Base-by-base conservation (phyloP, 1,140 invertebrate genomes). In the Heliconius melpomene region DNA sequence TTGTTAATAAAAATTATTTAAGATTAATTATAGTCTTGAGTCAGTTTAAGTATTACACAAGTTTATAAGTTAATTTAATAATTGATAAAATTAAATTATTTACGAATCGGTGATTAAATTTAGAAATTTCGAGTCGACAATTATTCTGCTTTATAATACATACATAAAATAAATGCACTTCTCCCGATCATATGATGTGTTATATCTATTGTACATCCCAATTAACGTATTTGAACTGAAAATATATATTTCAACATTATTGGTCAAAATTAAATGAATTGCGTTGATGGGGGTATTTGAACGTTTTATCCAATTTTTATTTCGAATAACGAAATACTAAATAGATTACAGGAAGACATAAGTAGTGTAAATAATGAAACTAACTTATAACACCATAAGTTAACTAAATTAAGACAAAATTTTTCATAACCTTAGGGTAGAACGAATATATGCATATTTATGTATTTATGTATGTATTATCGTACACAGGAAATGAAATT, bases 1-100 rank as follows among this genome's bases (percentile, higher is more conserved):
- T 90, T 89, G 38, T 75, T 46, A 76, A 84, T 74, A 1, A 46
- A 57, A 78, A 60, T 52, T 26, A 23, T 82, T 79, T 79, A 78
- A 83, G 82, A 72, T 82, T 81, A 82, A 86, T 84, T 83, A 75
- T 88, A 88, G 81, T 86, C 82, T 26, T 66, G 82, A 90, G 87
- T 92, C 91, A 91, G 84, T 85, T 84, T 90, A 89, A 91, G 89
- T 90, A 91, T 90, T 91, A 77, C 74, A 46, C 52, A 73, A 74
- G 40, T 73, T 57, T 66, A 66, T 26, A 66, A 16, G 23, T 66
- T 75, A 57, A 75, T 75, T 75, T 75, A 32, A 75, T 66, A 66
- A 66, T 66, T 66, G 23, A 26, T 66, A 26, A 57, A 66, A 66
- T 66, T 66, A 66, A 66, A 66, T 66, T 66, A 66, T 66, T 66